Evolutionary conservation across 2,797 vertebrate species (phyloP), one percentile per base, ranked within the genome.

Genomic region (Coracias cyanogaster): DNA sequence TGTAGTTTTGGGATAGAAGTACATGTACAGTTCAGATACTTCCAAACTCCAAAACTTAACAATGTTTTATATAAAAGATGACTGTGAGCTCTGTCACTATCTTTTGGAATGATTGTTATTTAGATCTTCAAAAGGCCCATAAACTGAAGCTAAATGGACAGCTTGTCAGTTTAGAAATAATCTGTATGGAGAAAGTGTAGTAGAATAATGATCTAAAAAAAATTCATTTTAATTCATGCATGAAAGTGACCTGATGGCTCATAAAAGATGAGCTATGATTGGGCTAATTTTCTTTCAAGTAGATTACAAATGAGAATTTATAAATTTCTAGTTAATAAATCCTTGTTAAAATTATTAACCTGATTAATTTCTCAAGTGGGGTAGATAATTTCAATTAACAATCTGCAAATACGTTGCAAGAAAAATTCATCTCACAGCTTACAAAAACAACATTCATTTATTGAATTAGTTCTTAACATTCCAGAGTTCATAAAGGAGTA

Each of bases 261-360:
- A 62, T 73, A 81, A 94, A 89, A 83, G 29, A 81, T 65, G 58
- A 94, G 15, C 19, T 79, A 41, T 72, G 65, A 83, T 81, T 86
- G 48, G 7, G 22, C 13, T 94, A 82, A 87, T 95, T 88, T 93
- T 90, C 29, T 94, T 90, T 87, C 72, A 74, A 78, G 41, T 88
- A 78, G 43, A 88, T 95, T 94, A 62, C 71, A 94, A 91, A 81
- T 48, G 26, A 82, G 48, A 74, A 6, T 29, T 85, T 80, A 87
- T 71, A 69, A 96, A 71, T 54, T 26, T 29, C 76, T 82, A 72
- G 41, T 43, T 91, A 92, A 92, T 86, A 93, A 96, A 89, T 71
- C 46, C 13, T 39, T 93, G 55, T 66, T 91, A 85, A 91, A 94
- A 96, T 91, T 82, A 77, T 90, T 90, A 93, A 92, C 69, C n/a